Base-by-base conservation (phyloP, 2,113 vertebrate genomes). In the Myrmecophaga tridactyla region DNA sequence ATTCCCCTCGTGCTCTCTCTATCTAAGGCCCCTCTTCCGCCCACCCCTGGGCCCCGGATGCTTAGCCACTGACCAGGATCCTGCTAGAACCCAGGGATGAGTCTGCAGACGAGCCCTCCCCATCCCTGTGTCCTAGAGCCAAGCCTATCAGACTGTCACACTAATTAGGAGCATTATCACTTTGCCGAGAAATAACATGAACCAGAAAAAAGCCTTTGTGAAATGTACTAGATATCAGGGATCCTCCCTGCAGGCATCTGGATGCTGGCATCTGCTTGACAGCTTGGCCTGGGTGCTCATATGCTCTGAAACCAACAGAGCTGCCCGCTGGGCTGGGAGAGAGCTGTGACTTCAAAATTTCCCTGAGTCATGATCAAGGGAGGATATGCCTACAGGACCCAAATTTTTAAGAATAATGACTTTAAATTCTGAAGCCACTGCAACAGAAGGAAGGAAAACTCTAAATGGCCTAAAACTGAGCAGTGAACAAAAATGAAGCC, bases 1-100 rank as follows among this genome's bases (percentile, higher is more conserved):
- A 84, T 95, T 98, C 96, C 96, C 93, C 91, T 97, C 89, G 86
- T 97, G 97, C 95, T 96, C 96, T 98, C 77, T 92, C 96, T 98
- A 98, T 98, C 97, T 97, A 70, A 13, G 12, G 70, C 31, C 94
- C 90, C 48, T 93, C 73, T 90, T 96, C 0, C 0, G 95, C 95
- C 83, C 91, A 97, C 51, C 36, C 53, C 56, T 94, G 76, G n/a
- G 31, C 3, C 4, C 63, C 6, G 4, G 75, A 53, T 96, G 53
- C 11, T 3, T 51, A 77, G 56, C 41, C 62, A 4, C 84, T 43
- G 27, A 27, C 73, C 3, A 7, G 25, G 36, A 75, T 73, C 93
- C 48, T 56, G 80, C 27, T 48, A 62, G 46, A 51, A 43, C 86
- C 51, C 72, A 17, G 39, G 34, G 86, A 58, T 34, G 36, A 39